Conservation (phyloP, 2,113 vertebrate genomes). For the Apaloderma vittatum region DNA sequence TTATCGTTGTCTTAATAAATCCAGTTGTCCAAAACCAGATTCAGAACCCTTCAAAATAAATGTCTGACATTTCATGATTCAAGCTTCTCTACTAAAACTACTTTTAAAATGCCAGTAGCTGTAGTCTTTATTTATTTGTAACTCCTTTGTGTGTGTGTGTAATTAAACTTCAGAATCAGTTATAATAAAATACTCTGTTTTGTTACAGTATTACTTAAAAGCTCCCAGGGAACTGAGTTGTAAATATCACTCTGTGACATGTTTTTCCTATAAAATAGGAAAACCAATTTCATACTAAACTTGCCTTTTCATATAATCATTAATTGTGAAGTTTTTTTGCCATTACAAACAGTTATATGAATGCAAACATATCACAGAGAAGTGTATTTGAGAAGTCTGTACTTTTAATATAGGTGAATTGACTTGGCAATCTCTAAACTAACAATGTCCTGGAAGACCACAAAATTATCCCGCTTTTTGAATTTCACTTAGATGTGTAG, state of each 20-base stretch:
- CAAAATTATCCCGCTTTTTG: neutral
- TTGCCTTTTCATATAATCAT: neutral
- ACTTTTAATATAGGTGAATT: neutral
- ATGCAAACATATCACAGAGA: neutral
- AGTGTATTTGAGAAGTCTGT: neutral
- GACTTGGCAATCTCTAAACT: neutral
- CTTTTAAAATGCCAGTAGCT: neutral
- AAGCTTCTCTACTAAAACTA: neutral
- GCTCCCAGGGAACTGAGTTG: neutral
- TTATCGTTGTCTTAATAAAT: neutral
- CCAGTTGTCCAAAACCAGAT: neutral
- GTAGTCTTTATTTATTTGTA: neutral
- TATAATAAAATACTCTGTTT: neutral
- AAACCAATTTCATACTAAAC: neutral
- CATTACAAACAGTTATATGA: neutral
- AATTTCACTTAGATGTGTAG: neutral
- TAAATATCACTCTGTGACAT: neutral
- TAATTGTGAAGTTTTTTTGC: neutral
- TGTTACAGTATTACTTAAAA: neutral
- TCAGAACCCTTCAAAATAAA: neutral
- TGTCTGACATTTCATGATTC: neutral
- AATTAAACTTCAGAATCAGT: conserved; percentile 10
- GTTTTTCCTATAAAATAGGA: neutral
- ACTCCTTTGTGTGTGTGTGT: neutral
- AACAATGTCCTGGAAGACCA: neutral